These are phyloP conservation scores for Enteromius unitaeniatus DNA, from an alignment of 2,797 vertebrate species.

Conservation along the genomic window DNA sequence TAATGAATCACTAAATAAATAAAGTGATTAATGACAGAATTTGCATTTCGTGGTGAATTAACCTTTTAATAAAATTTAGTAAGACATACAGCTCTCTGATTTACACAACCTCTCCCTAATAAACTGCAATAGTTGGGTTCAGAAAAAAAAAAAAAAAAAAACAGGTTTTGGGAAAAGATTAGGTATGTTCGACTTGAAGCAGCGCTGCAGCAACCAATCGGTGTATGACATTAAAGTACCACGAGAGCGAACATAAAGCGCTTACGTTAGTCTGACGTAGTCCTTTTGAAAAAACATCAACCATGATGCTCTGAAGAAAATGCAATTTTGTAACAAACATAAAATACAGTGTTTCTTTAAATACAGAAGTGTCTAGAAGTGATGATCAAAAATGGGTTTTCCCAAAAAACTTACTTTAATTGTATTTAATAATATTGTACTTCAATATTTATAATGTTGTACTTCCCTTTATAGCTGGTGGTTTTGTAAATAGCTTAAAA, in stretches of 20 bases:
- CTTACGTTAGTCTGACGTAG: no score
- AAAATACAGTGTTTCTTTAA: not conserved
- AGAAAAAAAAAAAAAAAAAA: not conserved
- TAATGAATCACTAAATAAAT: no score
- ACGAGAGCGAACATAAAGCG: no score
- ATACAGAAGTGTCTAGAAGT: not conserved
- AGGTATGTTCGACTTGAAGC: no score
- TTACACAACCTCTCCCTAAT: not conserved
- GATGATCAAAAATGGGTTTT: no score
- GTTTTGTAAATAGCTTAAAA: not conserved
- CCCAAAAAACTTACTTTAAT: not conserved
- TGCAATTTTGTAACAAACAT: not conserved
- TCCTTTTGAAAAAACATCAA: no score
- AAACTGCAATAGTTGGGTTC: not conserved
- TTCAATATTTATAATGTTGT: not conserved
- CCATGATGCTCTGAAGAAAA: not conserved
- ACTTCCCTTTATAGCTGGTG: not conserved
- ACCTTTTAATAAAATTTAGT: not conserved
- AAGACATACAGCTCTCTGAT: not conserved
- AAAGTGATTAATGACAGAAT: no score
- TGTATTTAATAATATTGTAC: not conserved
- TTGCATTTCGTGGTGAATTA: no score
- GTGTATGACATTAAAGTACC: no score
- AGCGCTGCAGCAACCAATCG: no score
- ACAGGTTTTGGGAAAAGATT: no score